phyloP scores from a whole-genome alignment of 2,888 invertebrate species.

The Philaethria dido region DNA sequence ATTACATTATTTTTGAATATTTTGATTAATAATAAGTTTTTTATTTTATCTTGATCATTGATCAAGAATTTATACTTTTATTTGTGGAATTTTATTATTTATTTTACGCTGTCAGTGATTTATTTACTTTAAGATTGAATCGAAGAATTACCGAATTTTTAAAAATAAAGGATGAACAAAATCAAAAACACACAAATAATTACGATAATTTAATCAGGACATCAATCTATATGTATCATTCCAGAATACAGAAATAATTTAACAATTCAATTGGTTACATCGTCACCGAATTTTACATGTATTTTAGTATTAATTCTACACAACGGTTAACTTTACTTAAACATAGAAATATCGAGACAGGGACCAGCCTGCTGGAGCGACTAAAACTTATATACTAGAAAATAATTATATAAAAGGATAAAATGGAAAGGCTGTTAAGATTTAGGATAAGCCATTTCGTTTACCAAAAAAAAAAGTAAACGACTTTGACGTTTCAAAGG shows the following conservation, averaged over 20 bases:
- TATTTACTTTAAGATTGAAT: too few species aligned
- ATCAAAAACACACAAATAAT: constrained; percentile 50
- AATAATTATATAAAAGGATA: constrained; percentile 34
- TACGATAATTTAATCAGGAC: constrained; percentile 81
- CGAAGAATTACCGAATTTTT: background rate
- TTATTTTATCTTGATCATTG: too few species aligned
- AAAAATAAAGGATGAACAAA: constrained; percentile 28
- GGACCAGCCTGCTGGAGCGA: constrained; percentile 73
- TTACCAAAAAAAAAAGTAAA: constrained; percentile 4
- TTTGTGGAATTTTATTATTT: background rate
- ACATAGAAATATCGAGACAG: constrained; percentile 53
- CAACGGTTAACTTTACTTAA: constrained; percentile 42
- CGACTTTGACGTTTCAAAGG: constrained; percentile 18
- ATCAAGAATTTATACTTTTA: too few species aligned
- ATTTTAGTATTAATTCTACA: constrained; percentile 45
- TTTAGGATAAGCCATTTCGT: constrained; percentile 7
- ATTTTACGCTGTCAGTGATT: too few species aligned
- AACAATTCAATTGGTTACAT: constrained; percentile 78
- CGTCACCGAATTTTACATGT: constrained; percentile 48
- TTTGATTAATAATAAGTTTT: too few species aligned
- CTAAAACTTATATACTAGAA: constrained; percentile 54
- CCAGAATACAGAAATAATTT: constrained; percentile 80
- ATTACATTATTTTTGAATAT: too few species aligned
- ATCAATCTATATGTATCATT: constrained; percentile 79
- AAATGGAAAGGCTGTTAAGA: constrained; percentile 20